Evolutionary conservation across 1,140 invertebrate species (phyloP).

Genomic region (Drosophila gunungcola): DNA sequence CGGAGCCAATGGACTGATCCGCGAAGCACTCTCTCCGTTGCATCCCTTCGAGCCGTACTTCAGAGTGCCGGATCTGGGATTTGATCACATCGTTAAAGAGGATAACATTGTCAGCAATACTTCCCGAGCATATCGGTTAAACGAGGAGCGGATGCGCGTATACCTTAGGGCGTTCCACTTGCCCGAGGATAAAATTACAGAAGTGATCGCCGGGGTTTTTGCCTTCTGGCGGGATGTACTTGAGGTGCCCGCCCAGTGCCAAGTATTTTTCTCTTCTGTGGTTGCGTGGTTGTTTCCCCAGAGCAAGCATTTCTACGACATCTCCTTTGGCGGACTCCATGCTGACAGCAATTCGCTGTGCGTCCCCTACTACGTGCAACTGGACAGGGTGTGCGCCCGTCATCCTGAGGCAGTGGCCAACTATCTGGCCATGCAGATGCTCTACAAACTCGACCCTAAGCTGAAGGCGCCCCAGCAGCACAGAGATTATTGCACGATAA

Average conservation of each 20-base stretch:
- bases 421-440: slow-evolving; percentile 73
- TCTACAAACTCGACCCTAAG: slow-evolving; percentile 65
- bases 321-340: slow-evolving; percentile 53
- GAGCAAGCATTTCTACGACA: slow-evolving; percentile 61
- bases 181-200: slow-evolving; percentile 26
- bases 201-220: slow-evolving; percentile 54
- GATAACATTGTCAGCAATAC: slow-evolving; percentile 62
- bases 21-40: slow-evolving; percentile 36
- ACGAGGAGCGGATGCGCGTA: slow-evolving; percentile 59
- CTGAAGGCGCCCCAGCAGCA: slow-evolving; percentile 70
- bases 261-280: background rate
- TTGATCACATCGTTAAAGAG: slow-evolving; percentile 60
- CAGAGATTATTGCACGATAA: slow-evolving; percentile 67
- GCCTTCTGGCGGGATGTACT: slow-evolving; percentile 62
- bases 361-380: slow-evolving; percentile 46
- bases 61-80: slow-evolving; percentile 66
- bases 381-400: slow-evolving; percentile 59
- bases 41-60: slow-evolving; percentile 70
- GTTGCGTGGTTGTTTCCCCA: background rate
- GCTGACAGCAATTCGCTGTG: slow-evolving; percentile 20
- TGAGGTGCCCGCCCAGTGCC: slow-evolving; percentile 28
- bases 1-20: slow-evolving; percentile 50
- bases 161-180: slow-evolving; percentile 55
- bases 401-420: slow-evolving; percentile 64
- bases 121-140: slow-evolving; percentile 50